A percentile compares a stretch with the other conserved stretches of the same genome.
phyloP scores from a whole-genome alignment of 2,797 vertebrate species.

The Sebastolobus altivelis region DNA sequence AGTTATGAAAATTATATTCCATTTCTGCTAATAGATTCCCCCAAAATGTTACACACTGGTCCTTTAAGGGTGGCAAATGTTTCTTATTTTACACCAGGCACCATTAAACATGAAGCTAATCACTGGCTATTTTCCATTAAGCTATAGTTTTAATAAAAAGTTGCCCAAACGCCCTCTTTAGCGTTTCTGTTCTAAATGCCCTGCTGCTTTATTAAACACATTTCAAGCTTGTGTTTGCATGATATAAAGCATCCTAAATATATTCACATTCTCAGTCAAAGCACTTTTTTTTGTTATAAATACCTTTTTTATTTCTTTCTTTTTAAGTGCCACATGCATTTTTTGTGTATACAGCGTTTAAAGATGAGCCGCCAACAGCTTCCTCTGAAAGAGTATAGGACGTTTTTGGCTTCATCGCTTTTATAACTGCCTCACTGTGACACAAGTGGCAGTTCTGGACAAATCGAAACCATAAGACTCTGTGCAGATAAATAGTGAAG shows the following conservation, averaged over 20 bases:
- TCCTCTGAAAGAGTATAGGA: background rate
- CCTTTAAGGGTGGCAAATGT: too few relatives aligned
- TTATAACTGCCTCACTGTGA: background rate
- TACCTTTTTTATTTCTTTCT: background rate
- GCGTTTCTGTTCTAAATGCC: background rate
- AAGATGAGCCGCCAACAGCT: background rate
- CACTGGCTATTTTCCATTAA: too few relatives aligned
- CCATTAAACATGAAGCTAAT: too few relatives aligned
- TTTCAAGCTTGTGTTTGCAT: background rate
- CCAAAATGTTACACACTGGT: too few relatives aligned
- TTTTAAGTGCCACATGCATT: background rate
- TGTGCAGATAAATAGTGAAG: background rate
- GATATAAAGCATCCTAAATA: background rate
- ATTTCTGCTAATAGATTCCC: too few relatives aligned
- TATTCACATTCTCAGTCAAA: background rate
- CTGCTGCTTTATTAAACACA: background rate
- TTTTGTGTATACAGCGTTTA: background rate
- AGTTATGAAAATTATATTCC: too few relatives aligned
- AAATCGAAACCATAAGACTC: background rate
- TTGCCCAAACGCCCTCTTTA: background rate
- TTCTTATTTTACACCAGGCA: too few relatives aligned
- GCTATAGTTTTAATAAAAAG: too few relatives aligned
- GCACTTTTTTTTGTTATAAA: background rate
- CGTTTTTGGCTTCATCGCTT: background rate
- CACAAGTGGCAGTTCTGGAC: background rate